Evolutionary conservation across 2,113 vertebrate genomes (phyloP).

Genomic region (Thymallus thymallus): DNA sequence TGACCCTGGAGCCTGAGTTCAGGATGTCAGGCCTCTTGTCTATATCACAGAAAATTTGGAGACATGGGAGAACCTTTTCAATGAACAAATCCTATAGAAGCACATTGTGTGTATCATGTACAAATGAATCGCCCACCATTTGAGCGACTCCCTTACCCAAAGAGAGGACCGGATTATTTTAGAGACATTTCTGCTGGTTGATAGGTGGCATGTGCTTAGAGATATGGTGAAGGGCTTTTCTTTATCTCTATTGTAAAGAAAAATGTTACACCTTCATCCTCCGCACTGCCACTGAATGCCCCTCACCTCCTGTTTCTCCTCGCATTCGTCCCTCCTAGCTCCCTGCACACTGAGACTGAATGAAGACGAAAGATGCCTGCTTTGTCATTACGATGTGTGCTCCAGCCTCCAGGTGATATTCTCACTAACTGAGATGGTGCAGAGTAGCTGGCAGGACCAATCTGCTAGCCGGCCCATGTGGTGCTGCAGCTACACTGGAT

Average conservation of each 20-base stretch:
- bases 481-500: slow-evolving; percentile 65
- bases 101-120: neutral
- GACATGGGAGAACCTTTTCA: neutral
- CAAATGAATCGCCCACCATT: neutral
- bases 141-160: neutral
- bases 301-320: slow-evolving; percentile 20
- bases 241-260: slow-evolving; percentile 21
- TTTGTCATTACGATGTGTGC: neutral
- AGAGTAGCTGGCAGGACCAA: slow-evolving; percentile 12
- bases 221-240: slow-evolving; percentile 18
- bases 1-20: neutral
- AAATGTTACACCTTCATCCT: neutral
- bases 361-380: neutral
- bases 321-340: neutral
- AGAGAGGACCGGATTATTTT: neutral
- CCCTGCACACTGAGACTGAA: neutral
- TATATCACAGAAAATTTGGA: neutral
- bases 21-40: neutral
- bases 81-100: neutral
- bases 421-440: slow-evolving; percentile 15
- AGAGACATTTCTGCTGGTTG: neutral
- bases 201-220: slow-evolving; percentile 16
- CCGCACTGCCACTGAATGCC: neutral
- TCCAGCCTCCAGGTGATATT: neutral
- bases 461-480: neutral